phyloP scores from a whole-genome alignment of 2,797 vertebrate genomes.

The Gastrophryne carolinensis region DNA sequence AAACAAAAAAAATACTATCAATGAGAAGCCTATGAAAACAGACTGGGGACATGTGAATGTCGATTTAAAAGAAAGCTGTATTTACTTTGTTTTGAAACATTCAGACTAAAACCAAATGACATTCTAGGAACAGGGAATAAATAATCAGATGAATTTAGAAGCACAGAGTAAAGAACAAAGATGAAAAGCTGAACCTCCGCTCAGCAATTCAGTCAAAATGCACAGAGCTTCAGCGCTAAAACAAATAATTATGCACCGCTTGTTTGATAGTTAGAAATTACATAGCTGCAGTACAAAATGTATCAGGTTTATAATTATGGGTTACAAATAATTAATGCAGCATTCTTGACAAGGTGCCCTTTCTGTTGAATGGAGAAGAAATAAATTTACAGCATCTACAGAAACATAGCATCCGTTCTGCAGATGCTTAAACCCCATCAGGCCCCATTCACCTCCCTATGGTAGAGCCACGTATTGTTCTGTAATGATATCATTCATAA shows the following conservation, averaged over 20 bases:
- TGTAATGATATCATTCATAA: too few species aligned
- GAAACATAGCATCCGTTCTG: too few species aligned
- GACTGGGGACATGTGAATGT: neutral
- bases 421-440: too few species aligned
- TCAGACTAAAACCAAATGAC: neutral
- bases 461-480: too few species aligned
- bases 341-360: slow-evolving; percentile 28
- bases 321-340: slow-evolving; percentile 49
- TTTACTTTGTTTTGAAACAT: neutral
- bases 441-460: too few species aligned
- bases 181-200: neutral
- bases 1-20: neutral
- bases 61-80: neutral
- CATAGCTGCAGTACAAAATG: slow-evolving; percentile 20
- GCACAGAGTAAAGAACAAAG: neutral
- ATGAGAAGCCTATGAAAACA: neutral
- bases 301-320: slow-evolving; percentile 41
- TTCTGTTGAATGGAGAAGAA: slow-evolving; percentile 18
- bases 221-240: slow-evolving; percentile 17
- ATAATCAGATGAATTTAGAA: neutral
- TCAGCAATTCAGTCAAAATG: slow-evolving; percentile 8
- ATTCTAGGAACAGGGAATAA: neutral
- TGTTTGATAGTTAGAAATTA: slow-evolving; percentile 12
- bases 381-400: slow-evolving; percentile 7
- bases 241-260: slow-evolving; percentile 7